phyloP scores from a whole-genome alignment of 2,888 invertebrate genomes.

The Salpingus planirostris region DNA sequence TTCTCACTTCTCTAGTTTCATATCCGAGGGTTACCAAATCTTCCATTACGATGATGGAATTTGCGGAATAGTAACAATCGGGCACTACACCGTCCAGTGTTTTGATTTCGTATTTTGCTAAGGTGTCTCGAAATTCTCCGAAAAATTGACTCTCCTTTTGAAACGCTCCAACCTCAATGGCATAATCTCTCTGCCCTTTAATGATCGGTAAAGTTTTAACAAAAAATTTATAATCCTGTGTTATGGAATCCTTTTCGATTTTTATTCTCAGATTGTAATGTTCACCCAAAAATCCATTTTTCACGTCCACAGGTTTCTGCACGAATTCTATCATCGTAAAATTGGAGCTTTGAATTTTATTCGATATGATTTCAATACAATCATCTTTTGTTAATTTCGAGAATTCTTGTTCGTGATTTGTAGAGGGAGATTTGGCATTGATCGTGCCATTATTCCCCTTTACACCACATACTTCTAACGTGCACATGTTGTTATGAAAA shows the following conservation, averaged over 20 bases:
- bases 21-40: constrained; percentile 31
- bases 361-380: constrained; percentile 7
- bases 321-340: constrained; percentile 9
- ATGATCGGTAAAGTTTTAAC: constrained; percentile 51
- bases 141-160: constrained; percentile 45
- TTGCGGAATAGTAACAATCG: constrained; percentile 30
- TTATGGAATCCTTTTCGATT: constrained; percentile 7
- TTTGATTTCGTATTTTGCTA: constrained; percentile 28
- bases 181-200: constrained; percentile 43
- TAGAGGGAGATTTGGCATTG: too few species aligned
- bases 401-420: too few species aligned
- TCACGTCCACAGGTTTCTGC: constrained; percentile 8
- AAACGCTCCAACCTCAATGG: constrained; percentile 43
- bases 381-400: constrained; percentile 11
- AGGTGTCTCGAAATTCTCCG: constrained; percentile 36
- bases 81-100: constrained; percentile 29
- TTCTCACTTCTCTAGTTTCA: constrained; percentile 16
- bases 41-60: constrained; percentile 35
- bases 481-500: too few species aligned
- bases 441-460: too few species aligned
- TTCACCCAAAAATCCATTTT: constrained; percentile 23
- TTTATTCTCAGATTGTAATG: constrained; percentile 18
- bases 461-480: too few species aligned
- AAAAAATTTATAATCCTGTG: constrained; percentile 44
- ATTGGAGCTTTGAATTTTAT: constrained; percentile 7